phyloP scores from a whole-genome alignment of 1,140 invertebrate genomes.

The Pararge aegeria region DNA sequence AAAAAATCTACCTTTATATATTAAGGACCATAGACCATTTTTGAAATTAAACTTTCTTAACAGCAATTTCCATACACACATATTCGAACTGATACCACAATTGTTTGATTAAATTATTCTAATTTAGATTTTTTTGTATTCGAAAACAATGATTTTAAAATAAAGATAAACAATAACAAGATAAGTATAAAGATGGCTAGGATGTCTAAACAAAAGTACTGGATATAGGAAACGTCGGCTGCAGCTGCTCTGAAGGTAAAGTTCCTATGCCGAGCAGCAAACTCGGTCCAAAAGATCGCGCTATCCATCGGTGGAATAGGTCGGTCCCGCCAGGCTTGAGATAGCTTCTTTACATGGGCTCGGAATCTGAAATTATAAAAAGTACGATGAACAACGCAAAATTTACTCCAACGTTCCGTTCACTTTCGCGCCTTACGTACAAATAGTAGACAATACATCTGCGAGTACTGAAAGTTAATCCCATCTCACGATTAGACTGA shows the following conservation, averaged over 20 bases:
- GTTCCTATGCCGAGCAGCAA: slow-evolving; percentile 72
- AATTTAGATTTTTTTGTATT: slow-evolving; percentile 5
- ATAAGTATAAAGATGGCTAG: slow-evolving; percentile 25
- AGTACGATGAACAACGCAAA: slow-evolving; percentile 6
- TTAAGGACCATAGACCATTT: too few relatives aligned
- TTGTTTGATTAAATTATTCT: background rate
- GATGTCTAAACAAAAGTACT: slow-evolving; percentile 49
- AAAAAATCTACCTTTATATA: too few relatives aligned
- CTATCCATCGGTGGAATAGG: slow-evolving; percentile 74
- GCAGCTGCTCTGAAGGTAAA: slow-evolving; percentile 58
- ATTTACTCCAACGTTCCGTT: too few relatives aligned
- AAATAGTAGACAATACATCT: too few relatives aligned
- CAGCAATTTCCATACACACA: too few relatives aligned
- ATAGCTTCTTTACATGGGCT: slow-evolving; percentile 71
- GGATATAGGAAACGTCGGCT: slow-evolving; percentile 45
- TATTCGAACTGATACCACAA: background rate
- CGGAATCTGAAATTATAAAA: slow-evolving; percentile 51
- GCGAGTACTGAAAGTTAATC: too few relatives aligned
- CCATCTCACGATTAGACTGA: too few relatives aligned
- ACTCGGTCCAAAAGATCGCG: slow-evolving; percentile 81
- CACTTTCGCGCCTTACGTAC: too few relatives aligned
- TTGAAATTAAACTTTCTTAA: too few relatives aligned
- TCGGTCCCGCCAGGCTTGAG: slow-evolving; percentile 78
- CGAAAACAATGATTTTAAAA: background rate
- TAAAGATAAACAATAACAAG: background rate